These are phyloP conservation scores for Crematogaster levior DNA, from an alignment of 2,888 invertebrate species.

Conservation along the genomic window DNA sequence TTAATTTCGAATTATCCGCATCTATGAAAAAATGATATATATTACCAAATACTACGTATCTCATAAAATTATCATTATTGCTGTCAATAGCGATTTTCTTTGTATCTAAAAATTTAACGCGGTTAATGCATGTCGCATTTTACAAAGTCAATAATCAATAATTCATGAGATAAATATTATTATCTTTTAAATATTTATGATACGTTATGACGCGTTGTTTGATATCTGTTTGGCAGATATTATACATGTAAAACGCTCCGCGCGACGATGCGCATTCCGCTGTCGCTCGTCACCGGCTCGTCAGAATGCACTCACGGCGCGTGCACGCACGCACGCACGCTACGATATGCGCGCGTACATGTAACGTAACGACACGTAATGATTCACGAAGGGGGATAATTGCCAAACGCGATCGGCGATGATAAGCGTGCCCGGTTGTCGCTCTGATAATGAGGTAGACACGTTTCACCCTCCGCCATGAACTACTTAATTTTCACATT, in stretches of 20 bases:
- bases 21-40: background rate
- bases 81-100: background rate
- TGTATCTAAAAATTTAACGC: background rate
- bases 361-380: conserved; percentile 68
- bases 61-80: background rate
- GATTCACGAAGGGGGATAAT: conserved; percentile 63
- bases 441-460: conserved; percentile 43
- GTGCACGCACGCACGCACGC: conserved; percentile 65
- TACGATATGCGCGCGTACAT: conserved; percentile 64
- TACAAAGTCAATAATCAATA: conserved; percentile 19
- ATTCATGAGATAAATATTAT: conserved; percentile 10
- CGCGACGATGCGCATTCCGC: conserved; percentile 22
- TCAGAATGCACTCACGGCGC: conserved; percentile 33
- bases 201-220: background rate
- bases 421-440: conserved; percentile 58
- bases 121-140: too few species aligned
- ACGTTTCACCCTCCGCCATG: background rate
- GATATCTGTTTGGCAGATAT: conserved; percentile 23
- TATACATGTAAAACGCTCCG: background rate
- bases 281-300: conserved; percentile 24
- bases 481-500: conserved; percentile 14
- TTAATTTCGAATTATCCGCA: background rate
- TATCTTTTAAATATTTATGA: conserved; percentile 24
- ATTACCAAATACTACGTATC: too few species aligned
- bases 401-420: conserved; percentile 34